Evolutionary conservation across 2,113 vertebrate genomes (phyloP), one percentile per base, ranked within the genome.

Genomic region (Lamprotornis superbus): DNA sequence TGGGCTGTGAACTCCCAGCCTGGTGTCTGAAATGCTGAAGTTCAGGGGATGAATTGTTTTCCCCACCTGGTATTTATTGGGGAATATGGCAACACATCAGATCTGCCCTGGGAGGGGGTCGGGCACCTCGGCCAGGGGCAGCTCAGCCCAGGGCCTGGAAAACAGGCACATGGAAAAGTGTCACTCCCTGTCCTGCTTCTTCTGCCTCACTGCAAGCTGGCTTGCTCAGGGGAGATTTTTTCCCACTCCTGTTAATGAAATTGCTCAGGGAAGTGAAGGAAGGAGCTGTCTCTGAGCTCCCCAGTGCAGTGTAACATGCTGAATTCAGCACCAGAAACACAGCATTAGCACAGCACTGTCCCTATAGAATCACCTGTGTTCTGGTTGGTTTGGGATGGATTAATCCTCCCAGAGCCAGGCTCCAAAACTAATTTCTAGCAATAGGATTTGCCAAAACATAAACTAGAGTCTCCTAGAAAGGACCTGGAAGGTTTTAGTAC

Each of bases 301-400:
- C 81, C 56, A 15, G 0, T 9, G 28, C 70, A 18, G 31, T 2
- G 35, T 12, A 73, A 57, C 33, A 12, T 0, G 0, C 55, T 40
- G 81, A 60, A 7, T 31, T 37, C 42, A 2, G 8, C 50, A 9
- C 35, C 77, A 74, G n/a, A 7, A 49, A 15, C 3, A 4, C 0
- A 1, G 40, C 0, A 0, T 12, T 42, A 49, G 47, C 1, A 35
- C 56, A 78, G 63, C 40, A 4, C 15, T 14, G 27, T 11, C 59
- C 42, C 28, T 12, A 2, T 3, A 39, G 44, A 39, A 42, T 28
- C 19, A 59, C 61, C 70, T 12, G 16, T 39, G 57, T 1, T 46
- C 85, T 46, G 16, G 3, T 33, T 37, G 49, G 56, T 28, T 30
- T 52, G 73, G 69, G 77, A 21, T 23, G 90, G 55, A 64, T 52